Percentiles rank a stretch among this genome's conserved stretches.
Conservation (phyloP, 2,888 invertebrate species). For the Anorthoa munda region DNA sequence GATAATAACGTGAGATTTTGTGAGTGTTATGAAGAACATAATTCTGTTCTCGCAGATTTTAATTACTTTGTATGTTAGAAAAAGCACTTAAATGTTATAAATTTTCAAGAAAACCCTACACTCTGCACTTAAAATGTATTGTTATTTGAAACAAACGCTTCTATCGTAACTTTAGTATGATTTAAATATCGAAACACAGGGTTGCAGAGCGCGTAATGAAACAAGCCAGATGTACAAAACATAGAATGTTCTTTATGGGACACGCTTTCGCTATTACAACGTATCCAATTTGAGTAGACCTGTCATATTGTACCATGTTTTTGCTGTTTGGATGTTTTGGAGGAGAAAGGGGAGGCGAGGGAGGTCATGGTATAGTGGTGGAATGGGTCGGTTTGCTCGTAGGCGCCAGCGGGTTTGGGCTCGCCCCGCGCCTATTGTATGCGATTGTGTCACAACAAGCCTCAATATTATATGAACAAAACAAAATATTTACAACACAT, state of each 20-base stretch:
- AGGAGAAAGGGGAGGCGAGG: constrained; percentile 66
- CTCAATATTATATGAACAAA: constrained; percentile 78
- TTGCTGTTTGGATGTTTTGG: constrained; percentile 66
- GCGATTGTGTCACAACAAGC: constrained; percentile 77
- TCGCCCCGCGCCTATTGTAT: constrained; percentile 75
- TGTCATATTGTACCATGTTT: constrained; percentile 71
- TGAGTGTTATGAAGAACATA: constrained; percentile 37
- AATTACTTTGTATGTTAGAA: constrained; percentile 45
- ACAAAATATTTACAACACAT: constrained; percentile 75
- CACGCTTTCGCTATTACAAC: constrained; percentile 86
- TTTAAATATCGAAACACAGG: constrained; percentile 74
- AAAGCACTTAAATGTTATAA: constrained; percentile 49
- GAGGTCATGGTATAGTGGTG: constrained; percentile 71
- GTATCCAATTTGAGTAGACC: constrained; percentile 79
- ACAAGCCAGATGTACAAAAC: constrained; percentile 87
- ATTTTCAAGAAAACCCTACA: constrained; percentile 44
- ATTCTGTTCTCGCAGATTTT: constrained; percentile 46
- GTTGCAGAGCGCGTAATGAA: constrained; percentile 78
- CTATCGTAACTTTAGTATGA: constrained; percentile 67
- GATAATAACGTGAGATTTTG: constrained; percentile 26
- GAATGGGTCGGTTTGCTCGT: constrained; percentile 70
- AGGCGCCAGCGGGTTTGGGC: constrained; percentile 75
- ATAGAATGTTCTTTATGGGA: constrained; percentile 87
- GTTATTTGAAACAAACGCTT: constrained; percentile 42
- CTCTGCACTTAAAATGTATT: constrained; percentile 51